A percentile compares a stretch with the other conserved stretches of the same genome.
Conservation (phyloP, 2,888 invertebrate species). For the Teinopalpus imperialis region DNA sequence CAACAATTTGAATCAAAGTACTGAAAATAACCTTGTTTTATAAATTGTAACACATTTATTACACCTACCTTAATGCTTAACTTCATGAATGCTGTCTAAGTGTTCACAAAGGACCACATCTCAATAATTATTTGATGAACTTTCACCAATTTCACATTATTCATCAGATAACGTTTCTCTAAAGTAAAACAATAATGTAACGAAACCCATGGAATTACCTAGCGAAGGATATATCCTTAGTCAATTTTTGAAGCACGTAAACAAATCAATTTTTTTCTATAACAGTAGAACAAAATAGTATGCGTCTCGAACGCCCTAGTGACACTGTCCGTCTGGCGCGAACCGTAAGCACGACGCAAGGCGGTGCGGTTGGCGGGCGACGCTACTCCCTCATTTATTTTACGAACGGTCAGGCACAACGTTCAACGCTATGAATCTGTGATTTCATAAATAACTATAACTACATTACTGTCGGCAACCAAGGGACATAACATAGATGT, state of each 20-base stretch:
- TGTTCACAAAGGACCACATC: constrained; percentile 69
- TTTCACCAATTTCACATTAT: constrained; percentile 60
- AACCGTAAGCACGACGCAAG: constrained; percentile 7
- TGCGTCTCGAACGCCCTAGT: constrained; percentile 29
- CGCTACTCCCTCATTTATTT: constrained; percentile 31
- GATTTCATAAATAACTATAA: too few species aligned
- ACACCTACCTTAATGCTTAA: constrained; percentile 58
- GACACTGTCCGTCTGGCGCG: constrained; percentile 27
- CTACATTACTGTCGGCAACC: too few species aligned
- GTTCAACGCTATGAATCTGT: too few species aligned
- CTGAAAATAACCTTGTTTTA: too few species aligned
- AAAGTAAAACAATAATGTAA: constrained; percentile 12
- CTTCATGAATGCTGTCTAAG: constrained; percentile 66
- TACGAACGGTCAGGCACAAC: constrained; percentile 30
- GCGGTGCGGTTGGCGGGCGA: constrained; percentile 38
- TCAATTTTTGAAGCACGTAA: constrained; percentile 10
- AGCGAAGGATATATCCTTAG: background rate
- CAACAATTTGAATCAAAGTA: too few species aligned
- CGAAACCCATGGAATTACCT: constrained; percentile 18
- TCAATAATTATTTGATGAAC: constrained; percentile 63
- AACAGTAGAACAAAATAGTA: constrained; percentile 9
- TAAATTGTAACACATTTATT: too few species aligned
- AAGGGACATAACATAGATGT: constrained; percentile 7
- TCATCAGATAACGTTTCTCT: constrained; percentile 29
- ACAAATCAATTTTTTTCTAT: constrained; percentile 23